Evolutionary conservation across 2,113 vertebrate genomes (phyloP), one percentile per base, ranked within the genome.

Genomic region (Rhizomys pruinosus): DNA sequence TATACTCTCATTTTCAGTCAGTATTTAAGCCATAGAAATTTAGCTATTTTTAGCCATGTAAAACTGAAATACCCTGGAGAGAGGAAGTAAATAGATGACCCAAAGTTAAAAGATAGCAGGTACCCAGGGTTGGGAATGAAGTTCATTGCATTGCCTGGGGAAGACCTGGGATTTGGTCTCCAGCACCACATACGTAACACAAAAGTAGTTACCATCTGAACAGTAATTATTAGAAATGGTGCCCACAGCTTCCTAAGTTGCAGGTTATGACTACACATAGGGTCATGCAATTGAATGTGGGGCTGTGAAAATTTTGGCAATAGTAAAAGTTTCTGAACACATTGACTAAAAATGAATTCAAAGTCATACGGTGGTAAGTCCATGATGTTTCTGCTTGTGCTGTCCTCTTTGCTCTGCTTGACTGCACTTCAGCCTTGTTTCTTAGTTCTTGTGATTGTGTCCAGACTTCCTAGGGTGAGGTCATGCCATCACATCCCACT

Each of bases 221-320:
- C 92, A 93, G 89, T 95, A 96, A 96, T 97, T 96, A 96, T 97
- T 92, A 97, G 82, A 88, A 93, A 68, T 95, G 52, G 95, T 97
- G 95, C 97, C 23, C 47, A 39, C 23, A 29, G 15, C 47, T 71
- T 57, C 84, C 10, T 57, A 12, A 72, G 39, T 25, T 19, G 34
- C 29, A 25, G 25, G 22, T 32, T 34, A 27, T 13, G 23, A 57
- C 47, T 15, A 23, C 19, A 8, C 19, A 12, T 37, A 4, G 27
- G 66, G n/a, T 55, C 32, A 57, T 25, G n/a, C 39, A 20, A 86
- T n/a, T 57, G 47, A 71, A 71, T 37, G 66, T 72, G n/a, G 66
- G 23, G 4, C 22, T 57, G 4, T 57, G 47, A 34, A 71, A 57
- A 85, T 57, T 57, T 57, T 71, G 34, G 23, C 37, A 86, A 57